These are phyloP conservation scores for Campylorhamphus procurvoides DNA, from an alignment of 2,113 vertebrate genomes.

Conservation along the genomic window DNA sequence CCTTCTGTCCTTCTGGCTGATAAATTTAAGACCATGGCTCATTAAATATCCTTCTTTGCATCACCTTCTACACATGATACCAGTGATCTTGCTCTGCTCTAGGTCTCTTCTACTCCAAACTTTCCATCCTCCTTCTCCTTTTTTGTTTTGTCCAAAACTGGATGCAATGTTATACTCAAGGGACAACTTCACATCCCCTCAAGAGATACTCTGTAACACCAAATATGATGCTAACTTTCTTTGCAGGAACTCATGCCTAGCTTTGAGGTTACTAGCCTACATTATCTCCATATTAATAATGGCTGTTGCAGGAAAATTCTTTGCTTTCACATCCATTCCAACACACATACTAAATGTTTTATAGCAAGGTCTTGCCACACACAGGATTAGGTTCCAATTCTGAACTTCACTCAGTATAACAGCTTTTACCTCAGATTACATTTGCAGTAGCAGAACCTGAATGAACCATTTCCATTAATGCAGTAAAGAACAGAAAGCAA, in stretches of 20 bases:
- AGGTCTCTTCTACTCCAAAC: background rate
- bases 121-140: background rate
- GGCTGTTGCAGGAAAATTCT: background rate
- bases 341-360: accelerated
- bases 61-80: background rate
- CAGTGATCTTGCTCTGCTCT: background rate
- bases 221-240: background rate
- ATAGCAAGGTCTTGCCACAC: background rate
- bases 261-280: accelerated
- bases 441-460: background rate
- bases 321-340: background rate
- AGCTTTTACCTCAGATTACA: background rate
- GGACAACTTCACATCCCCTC: background rate
- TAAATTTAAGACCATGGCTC: background rate
- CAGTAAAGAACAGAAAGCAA: background rate
- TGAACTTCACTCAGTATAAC: background rate
- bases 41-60: background rate
- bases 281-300: accelerated
- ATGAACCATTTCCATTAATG: background rate
- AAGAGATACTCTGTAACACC: accelerated
- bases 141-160: background rate
- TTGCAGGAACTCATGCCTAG: background rate
- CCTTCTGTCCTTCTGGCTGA: background rate
- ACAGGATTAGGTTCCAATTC: background rate
- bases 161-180: background rate